A percentile compares a stretch with the other conserved stretches of the same genome.
phyloP scores from a whole-genome alignment of 2,113 vertebrate species.

The Nothobranchius kuhntae region DNA sequence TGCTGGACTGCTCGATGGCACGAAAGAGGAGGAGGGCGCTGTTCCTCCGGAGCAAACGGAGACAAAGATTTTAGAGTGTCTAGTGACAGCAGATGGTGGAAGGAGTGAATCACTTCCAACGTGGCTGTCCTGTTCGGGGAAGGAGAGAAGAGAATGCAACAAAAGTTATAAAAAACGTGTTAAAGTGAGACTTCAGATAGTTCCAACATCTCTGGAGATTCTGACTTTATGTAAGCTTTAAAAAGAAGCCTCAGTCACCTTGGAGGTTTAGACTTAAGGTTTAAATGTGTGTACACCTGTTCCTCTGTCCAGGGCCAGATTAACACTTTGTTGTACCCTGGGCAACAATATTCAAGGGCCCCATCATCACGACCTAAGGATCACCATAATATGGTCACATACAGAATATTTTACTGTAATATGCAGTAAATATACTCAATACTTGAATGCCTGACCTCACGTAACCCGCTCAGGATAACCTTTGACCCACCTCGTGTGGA shows the following conservation, averaged over 20 bases:
- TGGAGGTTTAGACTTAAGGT: not conserved
- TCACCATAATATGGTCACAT: no score
- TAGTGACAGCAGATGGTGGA: constrained; percentile 62
- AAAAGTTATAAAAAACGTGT: constrained; percentile 28
- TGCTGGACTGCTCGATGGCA: constrained; percentile 51
- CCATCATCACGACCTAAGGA: no score
- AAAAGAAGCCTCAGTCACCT: not conserved
- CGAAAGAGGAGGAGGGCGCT: constrained; percentile 54
- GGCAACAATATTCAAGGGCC: no score
- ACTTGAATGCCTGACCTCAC: no score
- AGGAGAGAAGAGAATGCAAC: not conserved
- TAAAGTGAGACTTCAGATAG: constrained; percentile 14
- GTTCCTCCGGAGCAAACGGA: constrained; percentile 44
- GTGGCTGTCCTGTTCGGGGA: constrained; percentile 34
- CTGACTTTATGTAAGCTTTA: constrained; percentile 6
- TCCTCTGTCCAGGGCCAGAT: no score
- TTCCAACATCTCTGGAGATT: not conserved
- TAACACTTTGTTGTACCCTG: no score
- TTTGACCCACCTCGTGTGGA: no score
- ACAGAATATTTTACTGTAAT: no score
- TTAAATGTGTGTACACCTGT: no score
- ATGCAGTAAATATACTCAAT: no score
- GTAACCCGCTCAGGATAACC: no score
- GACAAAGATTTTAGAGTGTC: constrained; percentile 45
- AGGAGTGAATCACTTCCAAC: constrained; percentile 56